Percentiles rank a stretch among this genome's conserved stretches.
Evolutionary conservation across 37 sponge, comb jelly and placozoan genomes (phyloP).

Genomic region (Hormiphora californensis): DNA sequence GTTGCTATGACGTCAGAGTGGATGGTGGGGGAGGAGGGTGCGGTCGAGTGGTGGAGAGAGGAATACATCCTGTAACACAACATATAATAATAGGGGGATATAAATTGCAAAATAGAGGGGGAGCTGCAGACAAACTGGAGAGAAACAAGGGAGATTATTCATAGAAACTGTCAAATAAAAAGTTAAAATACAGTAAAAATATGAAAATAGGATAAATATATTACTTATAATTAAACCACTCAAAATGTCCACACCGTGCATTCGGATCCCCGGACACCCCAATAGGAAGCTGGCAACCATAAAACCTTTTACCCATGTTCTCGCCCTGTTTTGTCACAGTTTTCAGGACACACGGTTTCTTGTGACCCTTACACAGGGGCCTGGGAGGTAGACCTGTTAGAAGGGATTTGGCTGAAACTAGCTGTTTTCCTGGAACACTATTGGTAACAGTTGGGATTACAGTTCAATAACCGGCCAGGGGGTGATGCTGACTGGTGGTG

Average conservation of each 20-base stretch:
- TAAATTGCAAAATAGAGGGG: too few relatives aligned
- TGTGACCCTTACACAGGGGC: conserved; percentile 26
- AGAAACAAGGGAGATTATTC: too few relatives aligned
- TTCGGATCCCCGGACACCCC: background rate
- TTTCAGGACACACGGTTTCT: background rate
- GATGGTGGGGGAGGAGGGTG: background rate
- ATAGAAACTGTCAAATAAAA: too few relatives aligned
- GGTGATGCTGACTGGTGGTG: background rate
- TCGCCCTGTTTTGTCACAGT: background rate
- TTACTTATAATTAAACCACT: conserved; percentile 6
- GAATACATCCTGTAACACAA: too few relatives aligned
- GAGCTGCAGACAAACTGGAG: too few relatives aligned
- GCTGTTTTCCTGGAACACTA: too few relatives aligned
- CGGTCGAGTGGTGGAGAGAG: background rate
- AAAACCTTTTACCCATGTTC: conserved; percentile 18
- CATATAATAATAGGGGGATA: too few relatives aligned
- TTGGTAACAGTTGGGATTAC: background rate
- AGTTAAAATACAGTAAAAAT: too few relatives aligned
- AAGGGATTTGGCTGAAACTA: conserved; percentile 22
- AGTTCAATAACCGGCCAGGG: too few relatives aligned
- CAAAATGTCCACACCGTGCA: conserved; percentile 2
- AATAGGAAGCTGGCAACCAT: conserved; percentile 22
- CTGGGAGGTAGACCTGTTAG: background rate
- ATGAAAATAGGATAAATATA: too few relatives aligned
- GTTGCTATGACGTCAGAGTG: background rate